Evolutionary conservation across 2,797 vertebrate genomes (phyloP).

Genomic region (Melanotaenia maccullochi): DNA sequence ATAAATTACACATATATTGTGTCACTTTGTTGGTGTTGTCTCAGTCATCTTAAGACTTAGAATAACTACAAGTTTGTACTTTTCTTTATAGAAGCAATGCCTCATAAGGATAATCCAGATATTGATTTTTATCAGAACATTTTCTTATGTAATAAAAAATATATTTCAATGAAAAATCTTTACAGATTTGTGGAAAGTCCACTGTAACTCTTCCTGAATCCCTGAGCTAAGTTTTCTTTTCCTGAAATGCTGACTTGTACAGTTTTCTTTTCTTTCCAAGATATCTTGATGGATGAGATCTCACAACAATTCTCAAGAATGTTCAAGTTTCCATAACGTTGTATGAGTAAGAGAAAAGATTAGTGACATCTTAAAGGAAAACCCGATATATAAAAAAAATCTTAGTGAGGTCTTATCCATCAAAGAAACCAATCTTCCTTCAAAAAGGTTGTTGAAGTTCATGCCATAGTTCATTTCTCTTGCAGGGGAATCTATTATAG

Average conservation of each 20-base stretch:
- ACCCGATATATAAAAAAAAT: background rate
- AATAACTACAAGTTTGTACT: background rate
- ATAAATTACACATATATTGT: background rate
- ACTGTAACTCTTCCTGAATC: background rate
- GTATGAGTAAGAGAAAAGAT: background rate
- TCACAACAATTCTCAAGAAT: background rate
- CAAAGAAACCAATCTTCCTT: background rate
- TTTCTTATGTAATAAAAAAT: too few species aligned
- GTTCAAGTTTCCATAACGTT: background rate
- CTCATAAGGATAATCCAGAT: too few species aligned
- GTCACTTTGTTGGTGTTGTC: background rate
- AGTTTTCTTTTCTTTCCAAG: conserved; percentile 12
- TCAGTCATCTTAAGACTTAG: background rate
- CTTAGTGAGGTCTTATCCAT: background rate
- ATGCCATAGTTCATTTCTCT: background rate
- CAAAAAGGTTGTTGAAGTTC: background rate
- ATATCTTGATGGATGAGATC: conserved; percentile 7
- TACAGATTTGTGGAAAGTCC: conserved; percentile 8
- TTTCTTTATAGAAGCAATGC: too few species aligned
- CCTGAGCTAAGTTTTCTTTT: background rate
- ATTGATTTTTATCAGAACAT: too few species aligned
- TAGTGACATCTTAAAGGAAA: conserved; percentile 1
- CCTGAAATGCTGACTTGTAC: background rate
- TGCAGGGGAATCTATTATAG: background rate
- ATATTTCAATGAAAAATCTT: background rate